These are phyloP conservation scores for Leucophenga montana DNA, from an alignment of 2,888 invertebrate genomes.

Conservation along the genomic window DNA sequence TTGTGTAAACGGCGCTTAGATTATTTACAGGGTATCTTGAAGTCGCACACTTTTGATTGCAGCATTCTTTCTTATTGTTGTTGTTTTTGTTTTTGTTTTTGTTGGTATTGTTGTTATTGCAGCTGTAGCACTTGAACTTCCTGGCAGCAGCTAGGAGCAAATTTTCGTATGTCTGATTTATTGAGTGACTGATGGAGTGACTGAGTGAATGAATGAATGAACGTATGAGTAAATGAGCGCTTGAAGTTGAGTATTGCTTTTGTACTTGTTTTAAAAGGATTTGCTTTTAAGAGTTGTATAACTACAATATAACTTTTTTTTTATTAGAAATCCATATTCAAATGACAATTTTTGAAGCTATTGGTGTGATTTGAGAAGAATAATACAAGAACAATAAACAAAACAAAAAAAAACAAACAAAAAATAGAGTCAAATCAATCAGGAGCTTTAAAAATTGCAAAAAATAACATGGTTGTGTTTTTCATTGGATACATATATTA, in stretches of 20 bases:
- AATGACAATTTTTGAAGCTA: too few relatives aligned
- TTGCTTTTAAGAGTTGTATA: too few relatives aligned
- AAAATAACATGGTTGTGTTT: too few relatives aligned
- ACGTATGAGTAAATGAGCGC: not conserved
- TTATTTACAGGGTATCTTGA: not conserved
- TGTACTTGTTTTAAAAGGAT: not conserved
- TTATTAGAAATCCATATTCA: too few relatives aligned
- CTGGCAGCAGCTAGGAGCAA: conserved; percentile 46
- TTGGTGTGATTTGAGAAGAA: too few relatives aligned
- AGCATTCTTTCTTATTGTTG: not conserved
- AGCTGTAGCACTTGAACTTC: conserved; percentile 28
- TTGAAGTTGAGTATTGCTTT: conserved; percentile 49
- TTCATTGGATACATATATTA: too few relatives aligned
- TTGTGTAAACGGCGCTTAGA: too few relatives aligned
- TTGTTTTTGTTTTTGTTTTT: not conserved
- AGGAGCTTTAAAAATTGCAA: too few relatives aligned
- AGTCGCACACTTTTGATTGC: not conserved
- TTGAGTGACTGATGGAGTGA: not conserved
- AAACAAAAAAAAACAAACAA: too few relatives aligned
- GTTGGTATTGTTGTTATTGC: conserved; percentile 25
- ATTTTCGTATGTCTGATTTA: not conserved
- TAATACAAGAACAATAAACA: too few relatives aligned
- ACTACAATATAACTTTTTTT: too few relatives aligned
- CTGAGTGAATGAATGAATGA: conserved; percentile 6
- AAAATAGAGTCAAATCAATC: too few relatives aligned